Conservation (phyloP, 2,888 invertebrate species). For the Abrostola triplasia region DNA sequence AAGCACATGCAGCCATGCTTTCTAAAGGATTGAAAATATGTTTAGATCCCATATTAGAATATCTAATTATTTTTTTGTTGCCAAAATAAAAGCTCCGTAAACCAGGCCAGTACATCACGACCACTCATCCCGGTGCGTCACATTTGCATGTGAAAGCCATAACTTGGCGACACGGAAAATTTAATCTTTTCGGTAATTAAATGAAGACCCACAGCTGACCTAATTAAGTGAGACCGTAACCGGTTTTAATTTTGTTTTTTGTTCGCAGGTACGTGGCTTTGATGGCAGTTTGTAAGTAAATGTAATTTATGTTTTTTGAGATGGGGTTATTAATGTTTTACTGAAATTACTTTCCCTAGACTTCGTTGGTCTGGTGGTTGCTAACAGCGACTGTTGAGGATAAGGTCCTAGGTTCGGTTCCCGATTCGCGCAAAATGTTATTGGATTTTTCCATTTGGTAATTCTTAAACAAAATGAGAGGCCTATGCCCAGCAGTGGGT, state of each 20-base stretch:
- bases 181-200: constrained; percentile 83
- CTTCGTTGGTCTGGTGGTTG: not conserved
- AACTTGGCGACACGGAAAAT: constrained; percentile 82
- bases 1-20: too few relatives aligned
- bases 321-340: constrained; percentile 2
- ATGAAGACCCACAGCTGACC: constrained; percentile 77
- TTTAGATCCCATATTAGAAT: not conserved
- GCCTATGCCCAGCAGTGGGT: too few relatives aligned
- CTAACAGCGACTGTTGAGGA: not conserved
- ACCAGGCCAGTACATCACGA: constrained; percentile 27
- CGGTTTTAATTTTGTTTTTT: constrained; percentile 59
- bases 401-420: not conserved
- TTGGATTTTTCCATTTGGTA: too few relatives aligned
- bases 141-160: constrained; percentile 85
- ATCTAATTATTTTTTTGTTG: not conserved
- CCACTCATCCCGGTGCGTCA: constrained; percentile 48
- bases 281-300: constrained; percentile 39
- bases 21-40: not conserved
- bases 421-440: too few relatives aligned
- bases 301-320: constrained; percentile 2
- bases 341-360: not conserved
- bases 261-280: constrained; percentile 68
- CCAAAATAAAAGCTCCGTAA: constrained; percentile 3
- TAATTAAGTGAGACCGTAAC: constrained; percentile 69
- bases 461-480: too few relatives aligned